These are phyloP conservation scores for Seriola quinqueradiata DNA, from an alignment of 2,113 vertebrate genomes.

Conservation along the genomic window DNA sequence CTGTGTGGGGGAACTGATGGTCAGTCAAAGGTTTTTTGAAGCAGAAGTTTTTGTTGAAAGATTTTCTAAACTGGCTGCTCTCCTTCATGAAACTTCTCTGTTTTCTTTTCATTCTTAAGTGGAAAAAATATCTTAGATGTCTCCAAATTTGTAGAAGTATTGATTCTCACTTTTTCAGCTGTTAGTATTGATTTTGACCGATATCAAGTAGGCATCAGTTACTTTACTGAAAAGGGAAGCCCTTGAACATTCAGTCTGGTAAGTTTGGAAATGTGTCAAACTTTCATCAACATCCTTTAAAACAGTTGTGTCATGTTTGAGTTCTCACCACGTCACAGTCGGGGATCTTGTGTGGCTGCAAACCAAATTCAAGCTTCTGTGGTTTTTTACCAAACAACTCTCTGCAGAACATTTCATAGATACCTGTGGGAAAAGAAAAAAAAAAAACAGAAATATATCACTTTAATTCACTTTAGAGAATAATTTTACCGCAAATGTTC, in stretches of 20 bases:
- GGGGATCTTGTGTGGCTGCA: conserved; percentile 88
- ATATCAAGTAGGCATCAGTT: no score
- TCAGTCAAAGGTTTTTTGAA: not conserved
- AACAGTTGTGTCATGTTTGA: not conserved
- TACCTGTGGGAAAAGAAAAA: conserved; percentile 77
- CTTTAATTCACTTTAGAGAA: not conserved
- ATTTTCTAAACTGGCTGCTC: not conserved
- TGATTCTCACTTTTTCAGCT: not conserved
- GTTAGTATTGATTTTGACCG: no score
- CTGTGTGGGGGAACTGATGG: conserved; percentile 70
- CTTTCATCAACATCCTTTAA: not conserved
- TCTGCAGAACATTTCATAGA: conserved; percentile 99
- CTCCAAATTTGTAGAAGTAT: not conserved
- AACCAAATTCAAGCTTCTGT: conserved; percentile 84
- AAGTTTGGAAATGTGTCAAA: not conserved
- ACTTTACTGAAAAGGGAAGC: no score
- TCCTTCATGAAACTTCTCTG: not conserved
- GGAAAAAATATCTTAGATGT: not conserved
- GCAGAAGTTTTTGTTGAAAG: not conserved
- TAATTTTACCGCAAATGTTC: not conserved
- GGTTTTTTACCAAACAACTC: conserved; percentile 97
- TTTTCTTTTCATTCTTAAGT: not conserved
- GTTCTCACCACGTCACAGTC: conserved; percentile 96
- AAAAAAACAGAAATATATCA: not conserved
- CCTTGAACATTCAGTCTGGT: no score